Percentiles rank a stretch among this genome's conserved stretches.
These are phyloP conservation scores for Phenganax subtilis DNA, from an alignment of 92 coral and sea anemone genomes.

Conservation along the genomic window DNA sequence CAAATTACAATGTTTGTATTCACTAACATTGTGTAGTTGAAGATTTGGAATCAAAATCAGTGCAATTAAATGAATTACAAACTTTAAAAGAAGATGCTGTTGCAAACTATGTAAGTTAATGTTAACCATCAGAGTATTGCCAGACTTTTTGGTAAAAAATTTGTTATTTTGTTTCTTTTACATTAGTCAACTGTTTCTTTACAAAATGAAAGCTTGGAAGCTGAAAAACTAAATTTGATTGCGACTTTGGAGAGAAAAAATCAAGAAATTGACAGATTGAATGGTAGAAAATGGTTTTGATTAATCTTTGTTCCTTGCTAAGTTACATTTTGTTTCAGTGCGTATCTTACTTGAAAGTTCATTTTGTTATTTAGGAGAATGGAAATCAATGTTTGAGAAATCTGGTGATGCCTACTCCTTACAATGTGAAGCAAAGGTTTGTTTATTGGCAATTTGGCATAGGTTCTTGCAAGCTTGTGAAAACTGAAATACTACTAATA, in stretches of 20 bases:
- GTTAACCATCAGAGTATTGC: background rate
- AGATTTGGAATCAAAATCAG: slow-evolving; percentile 60
- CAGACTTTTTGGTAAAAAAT: background rate
- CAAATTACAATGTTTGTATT: background rate
- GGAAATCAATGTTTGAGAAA: slow-evolving; percentile 90
- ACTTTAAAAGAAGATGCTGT: slow-evolving; percentile 75
- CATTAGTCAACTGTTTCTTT: slow-evolving; percentile 69
- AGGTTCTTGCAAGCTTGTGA: too few relatives aligned
- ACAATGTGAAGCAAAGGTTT: slow-evolving; percentile 85
- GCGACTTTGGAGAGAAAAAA: slow-evolving; percentile 81
- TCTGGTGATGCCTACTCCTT: slow-evolving; percentile 66
- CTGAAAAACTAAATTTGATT: slow-evolving; percentile 80
- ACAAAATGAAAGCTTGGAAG: slow-evolving; percentile 77
- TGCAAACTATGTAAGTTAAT: slow-evolving; percentile 70
- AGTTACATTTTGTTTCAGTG: background rate
- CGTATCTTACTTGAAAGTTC: background rate
- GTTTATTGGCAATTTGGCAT: background rate
- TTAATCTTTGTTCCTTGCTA: background rate
- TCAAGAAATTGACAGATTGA: slow-evolving; percentile 87
- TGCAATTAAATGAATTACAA: slow-evolving; percentile 62
- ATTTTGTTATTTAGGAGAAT: slow-evolving; percentile 58
- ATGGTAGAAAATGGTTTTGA: slow-evolving; percentile 53
- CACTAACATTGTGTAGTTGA: slow-evolving; percentile 41
- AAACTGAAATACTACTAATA: background rate
- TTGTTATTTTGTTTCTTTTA: background rate